phyloP scores from a whole-genome alignment of 2,113 vertebrate genomes.

The Neolamprologus cancellatus region DNA sequence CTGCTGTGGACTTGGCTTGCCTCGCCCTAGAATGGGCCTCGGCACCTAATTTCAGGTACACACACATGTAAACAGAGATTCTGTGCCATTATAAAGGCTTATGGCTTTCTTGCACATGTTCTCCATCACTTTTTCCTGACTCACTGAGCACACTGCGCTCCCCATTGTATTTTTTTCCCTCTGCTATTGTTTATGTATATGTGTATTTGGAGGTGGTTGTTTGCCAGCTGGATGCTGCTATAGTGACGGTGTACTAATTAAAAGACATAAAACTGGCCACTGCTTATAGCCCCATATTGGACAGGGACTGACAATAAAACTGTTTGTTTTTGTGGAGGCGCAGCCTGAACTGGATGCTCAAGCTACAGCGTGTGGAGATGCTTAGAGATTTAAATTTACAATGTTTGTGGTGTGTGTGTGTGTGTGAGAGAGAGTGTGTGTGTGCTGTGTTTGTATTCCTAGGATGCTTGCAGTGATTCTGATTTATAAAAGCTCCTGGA shows the following conservation, averaged over 20 bases:
- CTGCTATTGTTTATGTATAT: conserved; percentile 14
- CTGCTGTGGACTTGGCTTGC: conserved; percentile 85
- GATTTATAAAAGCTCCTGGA: conserved; percentile 47
- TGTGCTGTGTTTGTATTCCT: conserved; percentile 13
- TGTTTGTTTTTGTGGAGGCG: background rate
- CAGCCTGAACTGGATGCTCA: background rate
- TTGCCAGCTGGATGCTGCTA: conserved; percentile 37
- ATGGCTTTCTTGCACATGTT: background rate
- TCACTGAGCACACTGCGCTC: background rate
- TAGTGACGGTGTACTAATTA: conserved; percentile 50
- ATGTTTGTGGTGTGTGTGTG: background rate
- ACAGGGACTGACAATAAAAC: conserved; percentile 40
- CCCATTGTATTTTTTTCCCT: background rate
- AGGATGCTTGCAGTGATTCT: conserved; percentile 40
- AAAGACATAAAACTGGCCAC: conserved; percentile 60
- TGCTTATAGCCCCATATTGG: conserved; percentile 20
- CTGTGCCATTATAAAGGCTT: background rate
- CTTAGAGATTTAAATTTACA: conserved; percentile 38
- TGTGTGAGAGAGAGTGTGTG: background rate
- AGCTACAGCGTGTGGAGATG: background rate
- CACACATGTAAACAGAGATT: background rate
- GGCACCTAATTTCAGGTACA: conserved; percentile 81
- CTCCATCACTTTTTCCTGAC: background rate
- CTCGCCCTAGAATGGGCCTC: conserved; percentile 89
- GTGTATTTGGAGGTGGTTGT: background rate